These are phyloP conservation scores for Sternarchorhynchus goeldii DNA, from an alignment of 2,797 vertebrate species.

Conservation along the genomic window DNA sequence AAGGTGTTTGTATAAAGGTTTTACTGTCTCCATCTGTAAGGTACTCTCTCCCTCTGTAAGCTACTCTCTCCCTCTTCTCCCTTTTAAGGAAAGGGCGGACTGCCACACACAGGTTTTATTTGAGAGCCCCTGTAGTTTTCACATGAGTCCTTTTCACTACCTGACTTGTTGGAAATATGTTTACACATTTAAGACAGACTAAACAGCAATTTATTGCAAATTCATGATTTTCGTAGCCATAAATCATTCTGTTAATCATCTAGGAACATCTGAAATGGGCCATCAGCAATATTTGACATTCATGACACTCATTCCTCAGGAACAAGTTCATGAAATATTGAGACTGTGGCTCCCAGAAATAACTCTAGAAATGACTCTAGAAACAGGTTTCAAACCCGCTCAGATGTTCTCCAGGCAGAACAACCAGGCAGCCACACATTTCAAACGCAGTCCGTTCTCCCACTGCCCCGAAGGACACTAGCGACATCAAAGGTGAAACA, in stretches of 20 bases:
- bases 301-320: not conserved
- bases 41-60: conserved; percentile 43
- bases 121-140: not conserved
- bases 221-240: no score
- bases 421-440: conserved; percentile 45
- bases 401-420: conserved; percentile 34
- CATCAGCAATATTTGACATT: not conserved
- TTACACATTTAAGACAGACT: not conserved
- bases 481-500: conserved; percentile 59
- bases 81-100: conserved; percentile 59
- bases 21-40: conserved; percentile 57
- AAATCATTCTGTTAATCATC: not conserved
- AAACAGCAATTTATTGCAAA: not conserved
- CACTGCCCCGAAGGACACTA: conserved; percentile 42
- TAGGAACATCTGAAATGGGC: not conserved
- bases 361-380: conserved; percentile 20
- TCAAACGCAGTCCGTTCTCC: conserved; percentile 4
- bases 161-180: not conserved
- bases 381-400: conserved; percentile 28
- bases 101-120: conserved; percentile 40
- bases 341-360: conserved; percentile 22
- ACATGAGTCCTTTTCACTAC: not conserved
- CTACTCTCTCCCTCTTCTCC: conserved; percentile 49
- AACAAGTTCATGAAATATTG: conserved; percentile 29
- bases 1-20: conserved; percentile 68